phyloP scores from a whole-genome alignment of 2,113 vertebrate genomes.

The Chaetops frenatus region DNA sequence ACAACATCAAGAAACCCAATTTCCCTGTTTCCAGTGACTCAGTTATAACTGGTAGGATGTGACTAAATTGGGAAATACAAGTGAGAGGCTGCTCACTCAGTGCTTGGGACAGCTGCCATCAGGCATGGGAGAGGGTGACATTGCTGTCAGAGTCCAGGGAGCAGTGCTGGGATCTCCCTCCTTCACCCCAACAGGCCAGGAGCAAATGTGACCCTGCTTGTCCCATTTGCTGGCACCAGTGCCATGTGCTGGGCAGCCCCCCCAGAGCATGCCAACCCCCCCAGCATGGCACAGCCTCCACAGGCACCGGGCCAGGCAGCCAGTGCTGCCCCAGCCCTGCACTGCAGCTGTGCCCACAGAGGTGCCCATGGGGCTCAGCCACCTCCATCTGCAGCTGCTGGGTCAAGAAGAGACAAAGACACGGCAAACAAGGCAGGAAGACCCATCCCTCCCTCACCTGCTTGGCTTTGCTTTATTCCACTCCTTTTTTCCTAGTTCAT shows the following conservation, averaged over 20 bases:
- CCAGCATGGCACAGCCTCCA: background rate
- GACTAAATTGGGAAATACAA: background rate
- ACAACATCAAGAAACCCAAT: rapidly evolving
- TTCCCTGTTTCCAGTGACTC: background rate
- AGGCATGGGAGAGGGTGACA: background rate
- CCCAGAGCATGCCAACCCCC: background rate
- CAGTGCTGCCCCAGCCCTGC: background rate
- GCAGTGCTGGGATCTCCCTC: background rate
- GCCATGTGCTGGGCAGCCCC: background rate
- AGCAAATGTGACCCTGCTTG: background rate
- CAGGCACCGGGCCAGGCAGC: background rate
- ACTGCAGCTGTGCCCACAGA: background rate
- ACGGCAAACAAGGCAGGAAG: background rate
- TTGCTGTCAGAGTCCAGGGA: background rate
- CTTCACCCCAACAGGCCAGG: rapidly evolving
- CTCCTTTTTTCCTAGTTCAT: background rate
- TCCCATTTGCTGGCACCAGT: background rate
- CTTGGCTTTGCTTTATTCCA: background rate
- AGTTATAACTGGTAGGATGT: background rate
- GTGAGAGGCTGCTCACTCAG: background rate
- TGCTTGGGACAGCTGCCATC: background rate
- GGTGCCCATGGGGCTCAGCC: background rate
- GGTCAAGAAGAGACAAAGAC: background rate
- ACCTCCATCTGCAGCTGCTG: background rate
- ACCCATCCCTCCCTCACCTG: background rate